These are phyloP conservation scores for Anas bahamensis DNA, from an alignment of 2,797 vertebrate genomes.

Conservation along the genomic window DNA sequence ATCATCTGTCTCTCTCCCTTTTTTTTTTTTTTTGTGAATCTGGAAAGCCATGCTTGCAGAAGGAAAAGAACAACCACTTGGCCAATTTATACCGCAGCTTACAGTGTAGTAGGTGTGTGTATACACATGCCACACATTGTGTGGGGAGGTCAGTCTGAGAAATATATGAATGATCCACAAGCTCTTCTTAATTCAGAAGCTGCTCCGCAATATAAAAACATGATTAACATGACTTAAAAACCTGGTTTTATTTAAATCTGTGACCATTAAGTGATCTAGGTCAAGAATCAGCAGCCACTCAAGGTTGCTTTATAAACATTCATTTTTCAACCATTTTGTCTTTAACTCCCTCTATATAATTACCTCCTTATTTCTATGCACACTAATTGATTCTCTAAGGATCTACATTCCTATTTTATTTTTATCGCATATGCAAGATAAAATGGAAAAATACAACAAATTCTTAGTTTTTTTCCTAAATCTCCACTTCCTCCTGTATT, in stretches of 20 bases:
- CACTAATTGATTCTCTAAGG: slow-evolving; percentile 75
- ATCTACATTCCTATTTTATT: slow-evolving; percentile 57
- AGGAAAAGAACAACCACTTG: background rate
- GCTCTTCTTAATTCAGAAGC: background rate
- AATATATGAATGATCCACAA: background rate
- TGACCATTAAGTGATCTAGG: slow-evolving; percentile 29
- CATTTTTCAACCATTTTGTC: slow-evolving; percentile 61
- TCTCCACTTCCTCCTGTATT: background rate
- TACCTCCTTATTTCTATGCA: slow-evolving; percentile 70
- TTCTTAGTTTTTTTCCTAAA: slow-evolving; percentile 8
- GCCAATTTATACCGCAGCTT: background rate
- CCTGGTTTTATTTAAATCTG: background rate
- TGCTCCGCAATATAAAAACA: background rate
- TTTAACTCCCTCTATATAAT: slow-evolving; percentile 55
- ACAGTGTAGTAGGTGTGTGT: background rate
- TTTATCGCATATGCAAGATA: slow-evolving; percentile 57
- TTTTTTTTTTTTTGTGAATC: background rate
- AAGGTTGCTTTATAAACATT: slow-evolving; percentile 39
- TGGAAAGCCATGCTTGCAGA: background rate
- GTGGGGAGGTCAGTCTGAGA: background rate
- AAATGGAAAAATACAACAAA: slow-evolving; percentile 56
- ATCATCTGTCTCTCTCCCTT: too few species aligned
- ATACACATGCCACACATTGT: background rate
- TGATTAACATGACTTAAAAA: slow-evolving; percentile 2
- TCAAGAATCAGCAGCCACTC: slow-evolving; percentile 52